Conservation (phyloP, 2,888 invertebrate species). For the Lithophane socia region DNA sequence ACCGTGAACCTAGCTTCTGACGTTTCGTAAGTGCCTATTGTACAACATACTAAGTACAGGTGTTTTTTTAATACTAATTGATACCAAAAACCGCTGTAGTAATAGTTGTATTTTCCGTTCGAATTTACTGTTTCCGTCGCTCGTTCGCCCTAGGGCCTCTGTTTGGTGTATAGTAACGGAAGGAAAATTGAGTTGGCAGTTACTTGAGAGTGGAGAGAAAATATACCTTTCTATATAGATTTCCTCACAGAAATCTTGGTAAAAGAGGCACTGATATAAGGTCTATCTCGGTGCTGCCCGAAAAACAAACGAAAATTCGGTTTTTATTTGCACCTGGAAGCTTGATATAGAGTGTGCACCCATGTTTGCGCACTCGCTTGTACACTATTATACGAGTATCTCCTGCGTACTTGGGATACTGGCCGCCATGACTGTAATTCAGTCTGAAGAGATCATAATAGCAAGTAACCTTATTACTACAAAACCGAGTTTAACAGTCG, state of each 20-base stretch:
- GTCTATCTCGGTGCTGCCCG: neutral
- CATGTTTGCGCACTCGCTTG: too few species aligned
- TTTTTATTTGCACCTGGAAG: neutral
- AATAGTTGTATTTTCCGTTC: neutral
- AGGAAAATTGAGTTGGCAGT: constrained; percentile 20
- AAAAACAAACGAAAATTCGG: neutral
- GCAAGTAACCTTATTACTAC: too few species aligned
- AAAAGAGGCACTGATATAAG: neutral
- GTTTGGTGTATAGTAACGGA: constrained; percentile 26
- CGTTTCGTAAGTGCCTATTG: neutral
- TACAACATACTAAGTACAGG: neutral
- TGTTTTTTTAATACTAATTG: too few species aligned
- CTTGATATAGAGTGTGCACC: neutral
- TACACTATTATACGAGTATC: neutral
- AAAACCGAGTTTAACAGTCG: too few species aligned
- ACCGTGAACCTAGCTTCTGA: neutral
- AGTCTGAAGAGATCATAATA: neutral
- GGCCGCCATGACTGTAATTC: neutral
- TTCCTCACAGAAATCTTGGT: neutral
- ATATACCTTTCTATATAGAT: neutral
- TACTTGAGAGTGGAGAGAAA: neutral
- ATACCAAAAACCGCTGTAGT: neutral
- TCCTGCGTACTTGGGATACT: neutral
- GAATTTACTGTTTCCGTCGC: neutral
- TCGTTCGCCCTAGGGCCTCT: neutral